phyloP scores from a whole-genome alignment of 2,888 invertebrate species.

The Andrena trimmerana region DNA sequence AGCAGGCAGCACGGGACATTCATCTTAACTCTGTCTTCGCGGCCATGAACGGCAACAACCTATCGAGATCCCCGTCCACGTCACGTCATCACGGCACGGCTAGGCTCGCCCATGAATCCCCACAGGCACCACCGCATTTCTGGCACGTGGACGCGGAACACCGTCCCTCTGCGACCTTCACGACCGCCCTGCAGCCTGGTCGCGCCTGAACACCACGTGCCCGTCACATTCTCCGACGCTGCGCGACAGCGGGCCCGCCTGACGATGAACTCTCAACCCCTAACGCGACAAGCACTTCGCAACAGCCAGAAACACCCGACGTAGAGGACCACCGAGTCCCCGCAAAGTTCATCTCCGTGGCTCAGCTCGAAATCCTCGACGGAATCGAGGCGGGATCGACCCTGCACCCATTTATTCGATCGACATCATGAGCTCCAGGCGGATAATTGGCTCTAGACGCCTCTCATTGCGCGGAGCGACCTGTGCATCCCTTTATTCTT shows the following conservation, averaged over 20 bases:
- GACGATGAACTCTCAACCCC: background rate
- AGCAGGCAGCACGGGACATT: conserved; percentile 56
- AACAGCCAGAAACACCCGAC: background rate
- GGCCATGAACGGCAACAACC: conserved; percentile 24
- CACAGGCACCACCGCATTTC: background rate
- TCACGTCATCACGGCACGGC: conserved; percentile 12
- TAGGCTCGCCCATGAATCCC: background rate
- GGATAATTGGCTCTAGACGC: background rate
- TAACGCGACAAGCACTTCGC: background rate
- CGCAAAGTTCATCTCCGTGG: background rate
- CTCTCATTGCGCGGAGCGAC: background rate
- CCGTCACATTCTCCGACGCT: conserved; percentile 20
- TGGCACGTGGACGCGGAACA: conserved; percentile 19
- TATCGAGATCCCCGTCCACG: background rate
- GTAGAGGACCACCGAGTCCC: background rate
- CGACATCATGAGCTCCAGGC: background rate
- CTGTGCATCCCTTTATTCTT: conserved; percentile 17
- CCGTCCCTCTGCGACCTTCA: background rate
- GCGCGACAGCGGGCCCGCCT: background rate
- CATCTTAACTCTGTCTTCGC: conserved; percentile 63
- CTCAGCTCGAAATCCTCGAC: background rate
- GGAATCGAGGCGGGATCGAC: background rate
- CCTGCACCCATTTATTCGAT: background rate
- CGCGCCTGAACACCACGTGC: background rate
- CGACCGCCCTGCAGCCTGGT: background rate